Evolutionary conservation across 37 sponge, comb jelly and placozoan genomes (phyloP), one percentile per base, ranked within the genome.

Genomic region (Tethya wilhelma): DNA sequence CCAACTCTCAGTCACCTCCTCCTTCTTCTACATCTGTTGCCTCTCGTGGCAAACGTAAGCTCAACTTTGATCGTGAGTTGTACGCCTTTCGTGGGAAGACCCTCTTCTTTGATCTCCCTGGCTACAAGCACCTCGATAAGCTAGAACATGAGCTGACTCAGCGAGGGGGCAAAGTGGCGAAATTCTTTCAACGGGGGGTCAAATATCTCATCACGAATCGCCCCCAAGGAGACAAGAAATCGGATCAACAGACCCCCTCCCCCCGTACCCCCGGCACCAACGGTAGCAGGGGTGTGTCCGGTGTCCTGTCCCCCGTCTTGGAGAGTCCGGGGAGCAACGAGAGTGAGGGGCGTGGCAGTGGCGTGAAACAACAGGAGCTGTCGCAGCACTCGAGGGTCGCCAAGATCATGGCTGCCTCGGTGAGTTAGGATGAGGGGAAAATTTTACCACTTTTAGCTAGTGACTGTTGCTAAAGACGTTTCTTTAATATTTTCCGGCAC

Each of bases 41-140:
- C n/a, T n/a, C n/a, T n/a, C n/a, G n/a, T n/a, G n/a, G n/a, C n/a
- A n/a, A n/a, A n/a, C n/a, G n/a, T n/a, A n/a, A n/a, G n/a, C n/a
- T n/a, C n/a, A n/a, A n/a, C n/a, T n/a, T n/a, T n/a, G n/a, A n/a
- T n/a, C n/a, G n/a, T n/a, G n/a, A n/a, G n/a, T n/a, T n/a, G n/a
- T n/a, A n/a, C n/a, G n/a, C n/a, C n/a, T n/a, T 87, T 39, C 66
- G 59, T 28, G 77, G 77, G 1, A 87, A 87, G 77, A 69, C 70
- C 20, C 67, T 87, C 44, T 87, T 81, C 55, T 76, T 87, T 20
- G 88, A 87, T 68, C 75, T 87, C n/a, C 60, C 75, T n/a, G 77
- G 88, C 1, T 81, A 87, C 30, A 22, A 25, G 22, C 49, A 53
- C 28, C 23, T 58, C 25, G 56, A 53, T 2, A 41, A 74, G 28